A percentile compares a stretch with the other conserved stretches of the same genome.
Conservation (phyloP, 2,113 vertebrate genomes). For the Cottus gobio region DNA sequence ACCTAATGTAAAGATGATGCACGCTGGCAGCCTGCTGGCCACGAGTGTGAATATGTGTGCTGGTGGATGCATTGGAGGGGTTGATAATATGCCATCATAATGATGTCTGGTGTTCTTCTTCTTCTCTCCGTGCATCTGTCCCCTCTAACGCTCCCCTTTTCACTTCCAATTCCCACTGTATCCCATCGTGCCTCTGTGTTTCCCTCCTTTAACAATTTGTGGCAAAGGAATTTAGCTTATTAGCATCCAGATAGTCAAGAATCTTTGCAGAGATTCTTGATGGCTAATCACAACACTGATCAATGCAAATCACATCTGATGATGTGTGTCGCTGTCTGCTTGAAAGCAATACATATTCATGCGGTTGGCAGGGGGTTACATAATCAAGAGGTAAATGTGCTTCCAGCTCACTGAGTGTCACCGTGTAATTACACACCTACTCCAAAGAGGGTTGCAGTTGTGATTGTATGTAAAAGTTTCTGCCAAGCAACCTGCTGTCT, state of each 20-base stretch:
- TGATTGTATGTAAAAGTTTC: conserved; percentile 13
- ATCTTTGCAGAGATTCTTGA: conserved; percentile 2
- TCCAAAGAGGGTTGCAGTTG: conserved; percentile 2
- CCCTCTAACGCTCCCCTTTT: conserved; percentile 5
- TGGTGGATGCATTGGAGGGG: background rate
- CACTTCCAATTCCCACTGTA: background rate
- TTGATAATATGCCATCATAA: background rate
- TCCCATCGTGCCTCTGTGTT: background rate
- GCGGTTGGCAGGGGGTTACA: conserved; percentile 30
- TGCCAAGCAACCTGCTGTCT: conserved; percentile 8
- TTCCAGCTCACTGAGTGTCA: conserved; percentile 42
- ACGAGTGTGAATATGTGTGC: background rate
- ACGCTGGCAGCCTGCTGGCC: background rate
- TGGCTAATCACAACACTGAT: conserved; percentile 39
- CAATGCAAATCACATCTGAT: conserved; percentile 45
- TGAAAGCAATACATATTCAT: conserved; percentile 60
- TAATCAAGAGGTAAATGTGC: conserved; percentile 54
- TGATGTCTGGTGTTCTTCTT: background rate
- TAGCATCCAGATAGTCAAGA: conserved; percentile 15
- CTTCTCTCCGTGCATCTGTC: conserved; percentile 4
- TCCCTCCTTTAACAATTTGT: background rate
- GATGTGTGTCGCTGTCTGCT: conserved; percentile 11
- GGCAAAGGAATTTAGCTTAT: background rate
- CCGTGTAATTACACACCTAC: conserved; percentile 38
- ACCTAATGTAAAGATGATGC: conserved; percentile 56